Evolutionary conservation across 2,888 invertebrate genomes (phyloP), one percentile per base, ranked within the genome.

Genomic region (Argyra leucocephala): DNA sequence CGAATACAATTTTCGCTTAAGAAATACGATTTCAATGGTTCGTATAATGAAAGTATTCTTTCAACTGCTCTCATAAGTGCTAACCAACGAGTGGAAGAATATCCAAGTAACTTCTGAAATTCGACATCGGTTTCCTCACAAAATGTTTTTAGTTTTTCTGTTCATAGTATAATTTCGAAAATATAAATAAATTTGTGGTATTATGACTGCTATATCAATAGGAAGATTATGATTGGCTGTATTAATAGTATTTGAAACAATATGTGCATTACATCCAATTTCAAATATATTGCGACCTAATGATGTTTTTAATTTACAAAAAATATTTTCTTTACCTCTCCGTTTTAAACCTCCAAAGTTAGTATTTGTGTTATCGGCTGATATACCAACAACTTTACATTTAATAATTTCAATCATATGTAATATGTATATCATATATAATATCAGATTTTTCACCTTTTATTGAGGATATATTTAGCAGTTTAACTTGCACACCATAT

Each of bases 391-490:
- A 22, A 67, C 59, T 65, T 67, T 67, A 62, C 63, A 31, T 62
- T 63, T 63, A 36, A 63, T 63, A 61, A 67, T 63, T 61, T 63
- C 59, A 60, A 63, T 63, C 37, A 67, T 63, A 59, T 64, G 65
- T n/a, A n/a, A n/a, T n/a, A n/a, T n/a, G n/a, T n/a, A n/a, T n/a
- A 57, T 31, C 63, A 36, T 65, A 67, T 61, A 67, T 36, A 36
- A 67, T 67, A 57, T 66, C 66, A 24, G 63, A 63, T 63, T 65
- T 67, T 64, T 66, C 64, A 61, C 64, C 66, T 66, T 64, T 63
- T 61, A 63, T 63, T 62, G 22, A 22, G 6, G 57, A n/a, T n/a
- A 22, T 59, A 22, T 59, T 59, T 59, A 59, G 15, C 6, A 59
- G 59, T 22, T 59, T 59, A n/a, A 59, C 58, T 63, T 63, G 60